Evolutionary conservation across 2,113 vertebrate genomes (phyloP), one percentile per base, ranked within the genome.

Genomic region (Calypte anna): DNA sequence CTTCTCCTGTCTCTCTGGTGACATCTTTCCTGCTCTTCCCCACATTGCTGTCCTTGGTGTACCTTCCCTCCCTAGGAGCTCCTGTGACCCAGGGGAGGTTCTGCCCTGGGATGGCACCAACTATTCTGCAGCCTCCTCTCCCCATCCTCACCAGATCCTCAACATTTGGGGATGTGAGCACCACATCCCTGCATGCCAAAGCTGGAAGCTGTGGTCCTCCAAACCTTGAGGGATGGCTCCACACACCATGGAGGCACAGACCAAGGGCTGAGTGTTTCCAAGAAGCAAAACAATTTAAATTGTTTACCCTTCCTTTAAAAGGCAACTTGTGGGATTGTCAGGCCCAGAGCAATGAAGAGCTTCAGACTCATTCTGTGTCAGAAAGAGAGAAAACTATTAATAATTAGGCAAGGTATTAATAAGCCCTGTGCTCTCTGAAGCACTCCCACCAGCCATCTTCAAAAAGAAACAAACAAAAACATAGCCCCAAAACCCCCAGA

Each of bases 151-250:
- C 30, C 75, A 46, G 28, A 5, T 72, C 30, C 30, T 19, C 89
- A 62, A 36, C 24, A 3, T 57, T 73, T 1, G 3, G 18, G 36
- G 36, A 38, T 38, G 36, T 36, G n/a, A 50, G 30, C n/a, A 64
- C 15, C 28, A 1, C n/a, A 18, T 53, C 79, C 4, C 3, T 48
- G 66, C 0, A 0, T 69, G 28, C n/a, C 54, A 28, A 58, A 12
- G 43, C 53, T 55, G 74, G 27, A 63, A 66, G 25, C 0, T 51
- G 15, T 48, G 48, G 12, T 44, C 10, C 24, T 67, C 38, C 4
- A 6, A 64, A 57, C 30, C 17, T 53, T 0, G 0, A 9, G 46
- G 59, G 38, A 63, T 3, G 54, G 6, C 33, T 64, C 25, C 31
- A 7, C 12, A 31, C 18, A 12, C 23, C 3, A 2, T 14, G 8